Conservation (phyloP, 92 coral and sea anemone genomes). For the Heteractis magnifica region DNA sequence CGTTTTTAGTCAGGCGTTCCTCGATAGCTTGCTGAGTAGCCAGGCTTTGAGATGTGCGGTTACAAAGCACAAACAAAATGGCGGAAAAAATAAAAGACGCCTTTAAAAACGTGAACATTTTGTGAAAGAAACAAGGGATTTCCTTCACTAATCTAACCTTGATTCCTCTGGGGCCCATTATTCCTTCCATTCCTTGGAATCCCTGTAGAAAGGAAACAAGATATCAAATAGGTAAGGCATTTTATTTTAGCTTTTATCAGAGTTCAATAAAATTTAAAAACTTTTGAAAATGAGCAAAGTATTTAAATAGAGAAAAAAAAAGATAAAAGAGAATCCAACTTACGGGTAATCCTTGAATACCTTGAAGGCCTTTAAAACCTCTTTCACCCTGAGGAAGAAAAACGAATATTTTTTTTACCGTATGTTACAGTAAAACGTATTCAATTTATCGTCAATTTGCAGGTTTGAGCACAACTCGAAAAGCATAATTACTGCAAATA, state of each 20-base stretch:
- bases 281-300: too few relatives aligned
- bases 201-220: constrained; percentile 60
- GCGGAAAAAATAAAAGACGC: constrained; percentile 6
- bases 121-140: not conserved
- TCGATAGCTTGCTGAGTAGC: constrained; percentile 18
- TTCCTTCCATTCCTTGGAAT: constrained; percentile 85
- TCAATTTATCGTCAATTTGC: not conserved
- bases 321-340: not conserved
- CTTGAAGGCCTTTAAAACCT: constrained; percentile 65
- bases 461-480: too few relatives aligned
- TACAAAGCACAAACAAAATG: constrained; percentile 29
- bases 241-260: too few relatives aligned
- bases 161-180: constrained; percentile 77
- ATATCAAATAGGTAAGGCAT: constrained; percentile 14
- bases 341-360: constrained; percentile 51
- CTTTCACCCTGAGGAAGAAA: constrained; percentile 49
- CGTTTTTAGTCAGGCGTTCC: constrained; percentile 11
- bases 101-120: not conserved
- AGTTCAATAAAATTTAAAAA: too few relatives aligned
- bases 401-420: too few relatives aligned
- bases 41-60: constrained; percentile 46
- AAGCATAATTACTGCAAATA: too few relatives aligned
- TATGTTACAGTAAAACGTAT: too few relatives aligned
- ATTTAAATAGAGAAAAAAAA: not conserved
- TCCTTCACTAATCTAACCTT: constrained; percentile 53